Evolutionary conservation across 1,140 invertebrate species (phyloP), one percentile per base, ranked within the genome.

Genomic region (Sycobia sp.): DNA sequence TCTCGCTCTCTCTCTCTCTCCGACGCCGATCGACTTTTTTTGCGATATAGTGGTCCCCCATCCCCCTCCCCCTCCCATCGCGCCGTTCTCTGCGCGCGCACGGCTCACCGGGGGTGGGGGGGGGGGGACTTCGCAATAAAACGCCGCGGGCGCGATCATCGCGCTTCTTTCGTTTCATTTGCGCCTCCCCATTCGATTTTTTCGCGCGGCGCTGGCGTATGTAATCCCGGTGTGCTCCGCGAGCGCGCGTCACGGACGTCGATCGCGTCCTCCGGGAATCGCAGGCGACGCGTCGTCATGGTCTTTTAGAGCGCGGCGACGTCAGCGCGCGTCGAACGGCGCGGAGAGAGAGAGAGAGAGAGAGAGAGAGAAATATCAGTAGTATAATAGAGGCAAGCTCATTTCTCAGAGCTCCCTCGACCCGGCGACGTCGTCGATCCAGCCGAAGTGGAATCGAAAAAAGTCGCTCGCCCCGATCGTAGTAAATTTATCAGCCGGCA

Each of bases 141-240:
- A n/a, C n/a, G 5, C 29, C 29, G 29, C 11, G 11, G 29, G 29
- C 29, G 29, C 29, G 29, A n/a, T n/a, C n/a, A n/a, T 54, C 32
- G 11, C 27, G 4, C 18, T 51, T 34, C 16, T 54, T 54, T 38
- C n/a, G 54, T 27, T 38, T 62, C 58, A 25, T 53, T 61, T 16
- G 29, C 47, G 18, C 36, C 57, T 32, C 25, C 10, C n/a, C n/a
- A n/a, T n/a, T n/a, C n/a, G n/a, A n/a, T n/a, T n/a, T n/a, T n/a
- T n/a, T 47, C n/a, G 11, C 13, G 18, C 44, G 22, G 22, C 20
- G 1, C 1, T 34, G 34, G 51, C 51, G 34, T 13, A 38, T 29
- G 55, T 43, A 58, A 58, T 56, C n/a, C n/a, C n/a, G n/a, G n/a
- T n/a, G n/a, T n/a, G n/a, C n/a, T n/a, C n/a, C n/a, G n/a, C n/a